Conservation (phyloP, 2,888 invertebrate species). For the Alloplasta piceator region DNA sequence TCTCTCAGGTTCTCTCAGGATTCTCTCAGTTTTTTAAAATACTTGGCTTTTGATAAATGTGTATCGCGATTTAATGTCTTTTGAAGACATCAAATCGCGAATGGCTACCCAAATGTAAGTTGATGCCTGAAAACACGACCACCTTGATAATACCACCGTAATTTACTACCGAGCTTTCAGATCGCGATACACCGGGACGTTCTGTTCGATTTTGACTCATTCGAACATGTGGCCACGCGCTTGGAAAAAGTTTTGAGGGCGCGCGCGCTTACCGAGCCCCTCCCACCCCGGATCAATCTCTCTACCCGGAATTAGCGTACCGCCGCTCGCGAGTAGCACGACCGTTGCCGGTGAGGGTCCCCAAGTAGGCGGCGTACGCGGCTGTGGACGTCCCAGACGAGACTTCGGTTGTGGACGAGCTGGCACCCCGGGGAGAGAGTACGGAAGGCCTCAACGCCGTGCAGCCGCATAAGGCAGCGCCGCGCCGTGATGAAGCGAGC, state of each 20-base stretch:
- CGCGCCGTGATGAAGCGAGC: background rate
- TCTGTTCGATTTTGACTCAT: background rate
- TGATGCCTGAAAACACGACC: no score
- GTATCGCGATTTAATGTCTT: no score
- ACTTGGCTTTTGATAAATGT: no score
- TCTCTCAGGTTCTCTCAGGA: no score
- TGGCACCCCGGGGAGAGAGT: background rate
- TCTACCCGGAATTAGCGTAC: background rate
- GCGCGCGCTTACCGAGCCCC: no score
- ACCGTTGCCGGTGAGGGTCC: no score
- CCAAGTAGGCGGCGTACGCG: background rate
- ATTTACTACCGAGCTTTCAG: constrained; percentile 3
- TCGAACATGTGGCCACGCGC: background rate
- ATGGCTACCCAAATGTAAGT: no score
- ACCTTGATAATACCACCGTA: no score
- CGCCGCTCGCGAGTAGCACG: background rate
- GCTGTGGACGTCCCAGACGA: background rate
- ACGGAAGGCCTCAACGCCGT: background rate
- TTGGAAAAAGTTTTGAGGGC: background rate
- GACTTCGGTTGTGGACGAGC: background rate
- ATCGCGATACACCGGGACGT: constrained; percentile 15
- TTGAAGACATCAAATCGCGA: no score
- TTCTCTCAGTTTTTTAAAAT: no score
- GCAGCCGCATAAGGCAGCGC: background rate
- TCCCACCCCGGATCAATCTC: no score